Evolutionary conservation across 2,113 vertebrate species (phyloP).

Genomic region (Amphilophus citrinellus): DNA sequence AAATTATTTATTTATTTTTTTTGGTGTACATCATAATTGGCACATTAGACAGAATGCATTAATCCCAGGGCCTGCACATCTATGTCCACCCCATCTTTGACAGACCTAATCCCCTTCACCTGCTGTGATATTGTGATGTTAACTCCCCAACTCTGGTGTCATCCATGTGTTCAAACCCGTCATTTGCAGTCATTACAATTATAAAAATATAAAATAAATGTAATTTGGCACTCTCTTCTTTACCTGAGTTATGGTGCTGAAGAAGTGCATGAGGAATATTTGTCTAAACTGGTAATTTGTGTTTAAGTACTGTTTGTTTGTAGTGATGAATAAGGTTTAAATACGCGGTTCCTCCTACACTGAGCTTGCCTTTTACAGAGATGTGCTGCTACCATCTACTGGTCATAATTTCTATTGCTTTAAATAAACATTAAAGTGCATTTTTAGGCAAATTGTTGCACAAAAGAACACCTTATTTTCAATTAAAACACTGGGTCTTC

Average conservation of each 20-base stretch:
- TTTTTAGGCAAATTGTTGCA: background rate
- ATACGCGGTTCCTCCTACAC: background rate
- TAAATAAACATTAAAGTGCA: background rate
- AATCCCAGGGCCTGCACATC: background rate
- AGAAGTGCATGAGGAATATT: background rate
- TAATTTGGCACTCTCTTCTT: background rate
- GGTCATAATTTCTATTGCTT: background rate
- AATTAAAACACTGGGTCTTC: background rate
- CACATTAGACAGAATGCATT: background rate
- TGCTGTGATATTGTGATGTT: background rate
- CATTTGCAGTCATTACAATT: background rate
- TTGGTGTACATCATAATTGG: background rate
- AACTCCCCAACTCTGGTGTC: background rate
- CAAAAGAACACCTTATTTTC: background rate
- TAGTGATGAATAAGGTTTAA: background rate
- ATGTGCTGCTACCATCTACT: background rate
- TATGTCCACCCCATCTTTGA: background rate
- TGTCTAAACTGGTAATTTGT: background rate
- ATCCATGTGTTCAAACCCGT: background rate
- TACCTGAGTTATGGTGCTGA: background rate
- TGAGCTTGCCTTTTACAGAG: background rate
- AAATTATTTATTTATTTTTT: background rate
- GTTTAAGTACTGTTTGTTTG: background rate
- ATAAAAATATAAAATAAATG: background rate
- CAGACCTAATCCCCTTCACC: background rate